A percentile compares a stretch with the other conserved stretches of the same genome.
Evolutionary conservation across 2,888 invertebrate genomes (phyloP).

Genomic region (Gastracanthus pulcherrimus): DNA sequence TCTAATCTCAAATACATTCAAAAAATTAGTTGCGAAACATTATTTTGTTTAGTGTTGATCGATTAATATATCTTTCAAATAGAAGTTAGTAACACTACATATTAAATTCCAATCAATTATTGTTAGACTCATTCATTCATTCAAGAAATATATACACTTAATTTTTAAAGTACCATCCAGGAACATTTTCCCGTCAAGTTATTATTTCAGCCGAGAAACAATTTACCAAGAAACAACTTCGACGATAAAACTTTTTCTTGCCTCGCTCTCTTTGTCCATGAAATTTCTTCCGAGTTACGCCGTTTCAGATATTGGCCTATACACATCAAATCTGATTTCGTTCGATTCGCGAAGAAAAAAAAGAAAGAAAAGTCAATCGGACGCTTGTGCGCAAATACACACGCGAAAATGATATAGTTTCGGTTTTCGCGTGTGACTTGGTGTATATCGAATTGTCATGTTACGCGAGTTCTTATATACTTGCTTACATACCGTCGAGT

Average conservation of each 20-base stretch:
- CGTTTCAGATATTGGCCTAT: not conserved
- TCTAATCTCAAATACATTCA: too few relatives aligned
- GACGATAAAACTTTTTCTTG: constrained; percentile 13
- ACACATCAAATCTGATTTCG: not conserved
- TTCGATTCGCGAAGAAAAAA: not conserved
- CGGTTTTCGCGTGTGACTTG: not conserved
- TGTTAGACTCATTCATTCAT: too few relatives aligned
- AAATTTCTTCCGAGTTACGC: not conserved
- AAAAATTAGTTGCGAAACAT: too few relatives aligned
- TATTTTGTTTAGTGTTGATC: too few relatives aligned
- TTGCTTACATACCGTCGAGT: not conserved
- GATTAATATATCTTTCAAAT: too few relatives aligned
- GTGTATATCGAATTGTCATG: not conserved
- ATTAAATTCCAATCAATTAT: too few relatives aligned
- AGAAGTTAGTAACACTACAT: too few relatives aligned
- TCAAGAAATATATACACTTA: too few relatives aligned
- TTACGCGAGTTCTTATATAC: not conserved
- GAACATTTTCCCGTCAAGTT: not conserved
- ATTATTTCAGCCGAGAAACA: not conserved
- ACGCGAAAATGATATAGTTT: constrained; percentile 1
- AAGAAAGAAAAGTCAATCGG: too few relatives aligned
- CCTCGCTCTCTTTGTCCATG: not conserved
- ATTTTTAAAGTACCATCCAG: too few relatives aligned
- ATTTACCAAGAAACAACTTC: not conserved
- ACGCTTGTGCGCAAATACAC: not conserved